These are phyloP conservation scores for Perccottus glenii DNA, from an alignment of 2,113 vertebrate genomes.

Conservation along the genomic window DNA sequence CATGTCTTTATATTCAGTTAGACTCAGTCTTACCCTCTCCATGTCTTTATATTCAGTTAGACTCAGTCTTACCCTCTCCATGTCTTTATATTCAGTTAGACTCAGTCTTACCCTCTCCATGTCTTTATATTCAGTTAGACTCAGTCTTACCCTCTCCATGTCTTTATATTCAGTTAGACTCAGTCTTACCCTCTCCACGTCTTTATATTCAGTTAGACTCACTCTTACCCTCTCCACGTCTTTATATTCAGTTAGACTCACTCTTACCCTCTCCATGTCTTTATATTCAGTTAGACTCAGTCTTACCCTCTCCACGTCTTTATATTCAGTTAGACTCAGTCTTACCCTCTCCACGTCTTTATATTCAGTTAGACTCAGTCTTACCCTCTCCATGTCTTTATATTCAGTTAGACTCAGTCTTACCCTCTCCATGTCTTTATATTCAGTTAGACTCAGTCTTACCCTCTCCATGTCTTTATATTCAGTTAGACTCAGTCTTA, in stretches of 20 bases:
- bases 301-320: slow-evolving; percentile 86
- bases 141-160: slow-evolving; percentile 86
- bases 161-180: no score
- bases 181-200: slow-evolving; percentile 86
- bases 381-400: slow-evolving; percentile 87
- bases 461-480: slow-evolving; percentile 86
- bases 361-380: no score
- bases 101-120: slow-evolving; percentile 86
- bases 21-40: slow-evolving; percentile 81
- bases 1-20: slow-evolving; percentile 62
- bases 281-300: no score
- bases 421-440: slow-evolving; percentile 87
- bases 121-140: background rate
- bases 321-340: no score
- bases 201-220: no score
- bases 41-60: slow-evolving; percentile 60
- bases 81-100: slow-evolving; percentile 36
- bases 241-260: no score
- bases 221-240: slow-evolving; percentile 86
- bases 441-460: background rate
- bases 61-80: slow-evolving; percentile 84
- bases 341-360: slow-evolving; percentile 86
- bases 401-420: no score
- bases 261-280: slow-evolving; percentile 87
- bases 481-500: slow-evolving; percentile 41